Conservation (phyloP, 2,113 vertebrate species). For the Telmatochromis brichardi region DNA sequence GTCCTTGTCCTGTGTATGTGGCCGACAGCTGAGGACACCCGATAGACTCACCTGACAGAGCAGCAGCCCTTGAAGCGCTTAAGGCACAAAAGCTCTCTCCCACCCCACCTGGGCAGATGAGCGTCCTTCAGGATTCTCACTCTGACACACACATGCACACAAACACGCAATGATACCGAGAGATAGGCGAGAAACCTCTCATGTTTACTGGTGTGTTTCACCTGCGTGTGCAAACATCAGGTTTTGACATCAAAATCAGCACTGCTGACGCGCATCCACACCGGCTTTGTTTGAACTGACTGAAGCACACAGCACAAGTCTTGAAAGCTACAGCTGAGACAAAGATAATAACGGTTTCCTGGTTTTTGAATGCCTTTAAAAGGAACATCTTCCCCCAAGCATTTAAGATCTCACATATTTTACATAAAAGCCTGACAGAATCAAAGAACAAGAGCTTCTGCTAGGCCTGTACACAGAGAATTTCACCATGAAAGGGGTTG, state of each 20-base stretch:
- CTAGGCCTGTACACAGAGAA: background rate
- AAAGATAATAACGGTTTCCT: background rate
- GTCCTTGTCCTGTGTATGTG: slow-evolving; percentile 34
- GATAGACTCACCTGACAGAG: slow-evolving; percentile 37
- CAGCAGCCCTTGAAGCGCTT: background rate
- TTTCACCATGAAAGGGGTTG: background rate
- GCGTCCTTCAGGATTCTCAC: slow-evolving; percentile 1
- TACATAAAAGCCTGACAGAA: slow-evolving; percentile 3
- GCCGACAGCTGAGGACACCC: slow-evolving; percentile 1
- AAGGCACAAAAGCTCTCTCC: slow-evolving; percentile 12
- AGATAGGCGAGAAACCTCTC: background rate
- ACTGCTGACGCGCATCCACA: background rate
- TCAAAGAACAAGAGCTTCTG: background rate
- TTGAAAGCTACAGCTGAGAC: background rate
- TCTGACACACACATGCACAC: background rate
- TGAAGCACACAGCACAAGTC: background rate
- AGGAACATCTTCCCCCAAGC: background rate
- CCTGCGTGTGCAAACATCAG: background rate
- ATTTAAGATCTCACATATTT: background rate
- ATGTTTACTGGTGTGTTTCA: background rate
- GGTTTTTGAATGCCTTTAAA: slow-evolving; percentile 4
- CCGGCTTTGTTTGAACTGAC: background rate
- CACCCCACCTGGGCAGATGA: background rate
- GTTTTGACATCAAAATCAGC: background rate
- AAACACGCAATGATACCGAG: background rate